Conservation (phyloP, 2,888 invertebrate species). For the Trissoscelio sp. region DNA sequence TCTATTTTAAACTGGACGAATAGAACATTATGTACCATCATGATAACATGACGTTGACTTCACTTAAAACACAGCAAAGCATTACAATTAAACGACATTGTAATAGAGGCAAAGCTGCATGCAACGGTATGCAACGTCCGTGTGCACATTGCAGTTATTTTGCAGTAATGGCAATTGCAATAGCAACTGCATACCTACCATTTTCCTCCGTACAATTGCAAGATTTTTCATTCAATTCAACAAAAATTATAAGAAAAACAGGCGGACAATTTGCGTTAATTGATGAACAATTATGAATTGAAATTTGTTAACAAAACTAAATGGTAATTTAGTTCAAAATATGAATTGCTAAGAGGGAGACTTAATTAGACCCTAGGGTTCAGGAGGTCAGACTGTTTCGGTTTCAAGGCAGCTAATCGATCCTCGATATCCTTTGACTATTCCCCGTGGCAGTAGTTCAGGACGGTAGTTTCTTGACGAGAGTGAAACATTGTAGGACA, state of each 20-base stretch:
- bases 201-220: too few species aligned
- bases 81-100: conserved; percentile 3
- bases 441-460: conserved; percentile 38
- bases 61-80: not conserved
- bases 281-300: too few species aligned
- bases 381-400: conserved; percentile 24
- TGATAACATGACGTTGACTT: conserved; percentile 10
- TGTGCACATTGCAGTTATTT: not conserved
- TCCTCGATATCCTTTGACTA: conserved; percentile 59
- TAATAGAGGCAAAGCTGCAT: not conserved
- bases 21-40: not conserved
- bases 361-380: conserved; percentile 43
- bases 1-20: not conserved
- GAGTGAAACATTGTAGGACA: conserved; percentile 62
- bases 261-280: too few species aligned
- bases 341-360: not conserved
- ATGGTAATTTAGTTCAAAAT: too few species aligned
- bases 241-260: too few species aligned
- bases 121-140: not conserved
- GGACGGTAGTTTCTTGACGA: conserved; percentile 64
- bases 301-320: too few species aligned
- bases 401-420: conserved; percentile 42
- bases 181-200: too few species aligned
- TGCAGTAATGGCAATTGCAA: not conserved
- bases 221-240: too few species aligned